phyloP scores from a whole-genome alignment of 2,113 vertebrate genomes.

The Melanerpes formicivorus region DNA sequence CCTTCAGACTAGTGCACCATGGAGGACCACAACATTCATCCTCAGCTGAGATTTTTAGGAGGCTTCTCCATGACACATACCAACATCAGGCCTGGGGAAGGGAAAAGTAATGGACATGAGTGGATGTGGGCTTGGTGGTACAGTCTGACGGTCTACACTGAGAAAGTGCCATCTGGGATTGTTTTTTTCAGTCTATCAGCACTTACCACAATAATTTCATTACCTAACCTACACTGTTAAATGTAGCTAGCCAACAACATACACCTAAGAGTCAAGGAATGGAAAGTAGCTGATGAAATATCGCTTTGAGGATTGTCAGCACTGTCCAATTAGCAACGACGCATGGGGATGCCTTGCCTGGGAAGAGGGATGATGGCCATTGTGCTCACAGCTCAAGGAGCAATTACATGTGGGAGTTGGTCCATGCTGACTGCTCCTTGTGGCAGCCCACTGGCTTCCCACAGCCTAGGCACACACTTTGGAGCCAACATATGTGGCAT shows the following conservation, averaged over 20 bases:
- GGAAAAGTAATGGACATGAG: not conserved
- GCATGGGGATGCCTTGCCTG: not conserved
- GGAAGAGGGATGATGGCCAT: not conserved
- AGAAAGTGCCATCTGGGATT: not conserved
- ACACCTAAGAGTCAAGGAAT: not conserved
- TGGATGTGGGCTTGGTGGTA: not conserved
- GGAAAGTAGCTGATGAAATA: not conserved
- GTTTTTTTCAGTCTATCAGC: not conserved
- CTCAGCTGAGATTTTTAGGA: not conserved
- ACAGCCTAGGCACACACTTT: rapidly evolving
- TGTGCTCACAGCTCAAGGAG: not conserved
- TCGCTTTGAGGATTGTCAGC: not conserved
- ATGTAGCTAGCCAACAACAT: not conserved
- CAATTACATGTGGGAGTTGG: rapidly evolving
- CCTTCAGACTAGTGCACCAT: rapidly evolving
- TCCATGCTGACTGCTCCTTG: not conserved
- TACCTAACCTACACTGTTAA: not conserved
- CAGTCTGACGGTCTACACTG: not conserved
- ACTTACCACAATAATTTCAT: not conserved
- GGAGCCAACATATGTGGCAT: not conserved
- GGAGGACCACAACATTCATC: not conserved
- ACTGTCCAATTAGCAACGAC: not conserved
- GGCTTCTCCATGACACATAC: rapidly evolving
- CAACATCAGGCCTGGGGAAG: not conserved
- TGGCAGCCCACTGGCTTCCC: not conserved